Evolutionary conservation across 1,140 invertebrate species (phyloP).

Genomic region (Brachionus rubens): DNA sequence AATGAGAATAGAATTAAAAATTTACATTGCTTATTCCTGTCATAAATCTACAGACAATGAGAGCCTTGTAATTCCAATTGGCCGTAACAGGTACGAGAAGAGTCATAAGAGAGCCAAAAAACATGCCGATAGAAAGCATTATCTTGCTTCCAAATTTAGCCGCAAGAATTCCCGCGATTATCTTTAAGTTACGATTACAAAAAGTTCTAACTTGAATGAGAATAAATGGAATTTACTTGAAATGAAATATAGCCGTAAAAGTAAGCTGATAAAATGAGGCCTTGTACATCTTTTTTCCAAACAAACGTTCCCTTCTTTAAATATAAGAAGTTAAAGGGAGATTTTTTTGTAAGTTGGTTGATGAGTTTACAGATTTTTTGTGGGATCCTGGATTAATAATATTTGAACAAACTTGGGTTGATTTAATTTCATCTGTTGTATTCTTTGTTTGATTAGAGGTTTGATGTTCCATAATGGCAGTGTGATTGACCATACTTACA

Average conservation of each 20-base stretch:
- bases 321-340: background rate
- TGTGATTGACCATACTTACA: conserved; percentile 31
- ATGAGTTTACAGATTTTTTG: no score
- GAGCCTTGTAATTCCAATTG: background rate
- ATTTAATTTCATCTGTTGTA: background rate
- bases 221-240: conserved; percentile 51
- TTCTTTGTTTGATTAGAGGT: background rate
- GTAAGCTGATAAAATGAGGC: conserved; percentile 57
- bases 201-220: conserved; percentile 5
- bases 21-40: conserved; percentile 24
- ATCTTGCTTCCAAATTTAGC: no score
- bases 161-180: background rate
- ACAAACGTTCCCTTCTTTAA: conserved; percentile 55
- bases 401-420: no score
- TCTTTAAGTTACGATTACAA: background rate
- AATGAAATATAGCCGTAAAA: conserved; percentile 60
- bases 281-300: conserved; percentile 58
- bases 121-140: no score
- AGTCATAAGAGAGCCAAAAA: no score
- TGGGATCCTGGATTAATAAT: no score
- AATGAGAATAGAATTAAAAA: background rate
- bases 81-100: background rate
- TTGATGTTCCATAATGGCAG: background rate
- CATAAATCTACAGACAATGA: conserved; percentile 8
- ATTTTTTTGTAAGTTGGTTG: background rate